Base-by-base conservation (phyloP, 2,888 invertebrate species). In the Euproctis similis region DNA sequence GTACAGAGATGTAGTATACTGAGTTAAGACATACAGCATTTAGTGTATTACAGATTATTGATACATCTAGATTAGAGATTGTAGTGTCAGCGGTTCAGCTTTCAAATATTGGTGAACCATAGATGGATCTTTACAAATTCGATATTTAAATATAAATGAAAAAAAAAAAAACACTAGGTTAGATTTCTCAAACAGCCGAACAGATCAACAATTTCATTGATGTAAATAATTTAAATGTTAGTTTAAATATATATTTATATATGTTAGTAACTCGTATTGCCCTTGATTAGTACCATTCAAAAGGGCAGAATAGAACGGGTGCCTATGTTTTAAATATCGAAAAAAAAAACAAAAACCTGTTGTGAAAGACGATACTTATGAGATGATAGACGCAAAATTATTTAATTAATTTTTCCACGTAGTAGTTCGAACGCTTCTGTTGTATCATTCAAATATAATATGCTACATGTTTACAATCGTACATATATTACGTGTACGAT, bases 311-410 rank as follows among this genome's bases (percentile, higher is more conserved):
- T 41, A 48, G n/a, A 40, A 55, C 58, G 59, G 57, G 63, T 65
- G 65, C 67, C 68, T 65, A 53, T 59, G 48, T 61, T 55, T 57
- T 66, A 51, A 62, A 57, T 62, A 63, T 59, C 51, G 43, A 46
- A 50, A 56, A 55, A 55, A 56, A 46, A 51, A 57, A 54, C 54
- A 55, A 43, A 40, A 73, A 78, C 55, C 73, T 80, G 80, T 80
- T 81, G 80, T 81, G 80, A 59, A 76, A 65, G 80, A 80, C 78
- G 76, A 81, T 80, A 81, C 78, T 57, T 71, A 72, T 74, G 71
- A 75, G 65, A 77, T 65, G n/a, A n/a, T n/a, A n/a, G n/a, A n/a
- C n/a, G n/a, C n/a, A 60, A 61, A 44, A 60, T 57, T 73, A 64
- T 21, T n/a, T 19, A 67, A 64, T 62, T 72, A 73, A 68, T 66